A percentile compares a stretch with the other conserved stretches of the same genome.
These are phyloP conservation scores for Dallia pectoralis DNA, from an alignment of 2,797 vertebrate genomes.

Conservation along the genomic window DNA sequence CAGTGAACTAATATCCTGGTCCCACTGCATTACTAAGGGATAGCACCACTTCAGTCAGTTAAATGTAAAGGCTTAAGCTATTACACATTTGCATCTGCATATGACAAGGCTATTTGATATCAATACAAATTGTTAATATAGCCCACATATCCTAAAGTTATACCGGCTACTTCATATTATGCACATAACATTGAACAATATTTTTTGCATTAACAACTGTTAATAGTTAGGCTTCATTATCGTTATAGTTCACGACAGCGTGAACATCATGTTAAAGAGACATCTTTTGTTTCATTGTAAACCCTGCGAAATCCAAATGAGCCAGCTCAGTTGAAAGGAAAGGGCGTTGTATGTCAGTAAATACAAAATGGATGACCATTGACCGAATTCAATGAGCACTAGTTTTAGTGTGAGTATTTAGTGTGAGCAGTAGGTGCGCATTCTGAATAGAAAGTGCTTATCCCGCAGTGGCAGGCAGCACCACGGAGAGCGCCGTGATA, in stretches of 20 bases:
- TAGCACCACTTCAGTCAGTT: neutral
- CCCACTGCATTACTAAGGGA: neutral
- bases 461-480: conserved; percentile 52
- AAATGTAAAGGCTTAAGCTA: neutral
- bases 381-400: conserved; percentile 2
- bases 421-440: neutral
- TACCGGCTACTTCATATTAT: too few species aligned
- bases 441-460: conserved; percentile 38
- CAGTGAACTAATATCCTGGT: neutral
- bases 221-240: neutral
- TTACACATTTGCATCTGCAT: neutral
- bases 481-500: conserved; percentile 70
- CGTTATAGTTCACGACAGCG: neutral
- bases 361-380: conserved; percentile 10
- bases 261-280: neutral
- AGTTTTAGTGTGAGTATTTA: neutral
- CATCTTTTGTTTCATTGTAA: neutral
- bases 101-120: neutral
- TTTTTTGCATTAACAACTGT: neutral
- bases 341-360: neutral
- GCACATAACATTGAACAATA: neutral
- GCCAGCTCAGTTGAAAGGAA: conserved; percentile 1
- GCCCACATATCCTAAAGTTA: neutral
- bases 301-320: neutral
- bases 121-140: neutral